Conservation (phyloP, 2,888 invertebrate genomes). For the Alloplasta piceator region DNA sequence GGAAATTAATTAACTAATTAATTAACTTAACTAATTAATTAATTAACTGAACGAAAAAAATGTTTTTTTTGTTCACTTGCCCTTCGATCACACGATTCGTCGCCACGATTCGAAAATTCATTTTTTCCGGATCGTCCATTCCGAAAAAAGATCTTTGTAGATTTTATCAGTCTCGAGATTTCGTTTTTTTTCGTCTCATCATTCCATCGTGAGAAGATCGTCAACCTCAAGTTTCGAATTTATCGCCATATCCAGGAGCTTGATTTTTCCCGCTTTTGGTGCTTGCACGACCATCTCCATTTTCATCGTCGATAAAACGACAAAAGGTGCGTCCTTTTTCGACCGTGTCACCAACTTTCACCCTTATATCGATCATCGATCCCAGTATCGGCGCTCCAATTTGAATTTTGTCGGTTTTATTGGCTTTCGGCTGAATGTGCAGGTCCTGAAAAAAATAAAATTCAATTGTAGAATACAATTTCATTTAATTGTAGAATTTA, state of each 20-base stretch:
- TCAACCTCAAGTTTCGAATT: slow-evolving; percentile 97
- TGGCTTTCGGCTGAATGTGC: slow-evolving; percentile 97
- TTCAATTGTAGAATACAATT: not conserved
- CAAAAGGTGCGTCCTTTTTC: slow-evolving; percentile 96
- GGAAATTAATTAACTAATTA: no score
- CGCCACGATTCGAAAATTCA: not conserved
- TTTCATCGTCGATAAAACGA: slow-evolving; percentile 99
- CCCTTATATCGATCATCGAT: slow-evolving; percentile 95
- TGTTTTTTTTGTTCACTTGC: slow-evolving; percentile 5
- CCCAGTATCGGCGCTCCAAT: slow-evolving; percentile 99
- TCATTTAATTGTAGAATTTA: not conserved
- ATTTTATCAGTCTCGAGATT: slow-evolving; percentile 54
- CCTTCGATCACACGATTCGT: not conserved
- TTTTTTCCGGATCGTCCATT: slow-evolving; percentile 16
- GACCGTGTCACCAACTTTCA: slow-evolving; percentile 96
- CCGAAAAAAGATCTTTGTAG: slow-evolving; percentile 33
- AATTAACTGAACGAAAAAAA: no score
- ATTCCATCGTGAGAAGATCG: slow-evolving; percentile 94
- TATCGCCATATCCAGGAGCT: slow-evolving; percentile 89
- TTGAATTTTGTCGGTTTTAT: slow-evolving; percentile 93
- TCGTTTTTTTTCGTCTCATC: slow-evolving; percentile 84
- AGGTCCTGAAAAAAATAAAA: slow-evolving; percentile 88
- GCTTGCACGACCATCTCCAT: slow-evolving; percentile 99
- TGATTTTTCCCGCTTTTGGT: slow-evolving; percentile 93
- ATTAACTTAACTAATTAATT: no score